phyloP scores from a whole-genome alignment of 2,113 vertebrate genomes.

The Solea solea region DNA sequence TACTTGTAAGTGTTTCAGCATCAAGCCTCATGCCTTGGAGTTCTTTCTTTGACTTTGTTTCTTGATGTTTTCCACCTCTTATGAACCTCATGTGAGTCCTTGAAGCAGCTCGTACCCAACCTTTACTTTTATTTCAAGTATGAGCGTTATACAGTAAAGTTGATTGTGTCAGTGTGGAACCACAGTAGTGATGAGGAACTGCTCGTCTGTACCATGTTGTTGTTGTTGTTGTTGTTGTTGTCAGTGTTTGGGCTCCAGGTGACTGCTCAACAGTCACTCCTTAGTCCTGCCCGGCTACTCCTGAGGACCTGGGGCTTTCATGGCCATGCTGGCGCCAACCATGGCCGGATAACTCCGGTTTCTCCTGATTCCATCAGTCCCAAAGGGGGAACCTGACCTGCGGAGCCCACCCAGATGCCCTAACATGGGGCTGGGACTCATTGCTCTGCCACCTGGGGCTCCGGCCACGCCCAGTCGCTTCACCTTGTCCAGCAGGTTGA shows the following conservation, averaged over 20 bases:
- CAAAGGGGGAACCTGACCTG: constrained; percentile 85
- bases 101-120: too few species aligned
- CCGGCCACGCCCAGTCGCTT: constrained; percentile 91
- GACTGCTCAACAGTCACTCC: constrained; percentile 46
- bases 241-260: constrained; percentile 34
- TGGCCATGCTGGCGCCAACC: constrained; percentile 99
- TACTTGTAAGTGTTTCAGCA: too few species aligned
- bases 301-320: constrained; percentile 91
- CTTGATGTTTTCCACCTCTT: too few species aligned
- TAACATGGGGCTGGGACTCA: constrained; percentile 78
- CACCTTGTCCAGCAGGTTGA: constrained; percentile 97
- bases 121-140: constrained; percentile 21
- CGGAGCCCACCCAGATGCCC: constrained; percentile 85
- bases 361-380: constrained; percentile 89
- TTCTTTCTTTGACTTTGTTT: too few species aligned
- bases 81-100: too few species aligned
- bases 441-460: constrained; percentile 71
- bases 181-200: constrained; percentile 6
- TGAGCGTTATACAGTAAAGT: constrained; percentile 10
- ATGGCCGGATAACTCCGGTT: constrained; percentile 95
- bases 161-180: not conserved
- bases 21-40: too few species aligned
- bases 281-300: constrained; percentile 78
- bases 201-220: constrained; percentile 26
- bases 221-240: not conserved